These are phyloP conservation scores for Gymnocypris eckloni DNA, from an alignment of 2,797 vertebrate genomes.

Conservation along the genomic window DNA sequence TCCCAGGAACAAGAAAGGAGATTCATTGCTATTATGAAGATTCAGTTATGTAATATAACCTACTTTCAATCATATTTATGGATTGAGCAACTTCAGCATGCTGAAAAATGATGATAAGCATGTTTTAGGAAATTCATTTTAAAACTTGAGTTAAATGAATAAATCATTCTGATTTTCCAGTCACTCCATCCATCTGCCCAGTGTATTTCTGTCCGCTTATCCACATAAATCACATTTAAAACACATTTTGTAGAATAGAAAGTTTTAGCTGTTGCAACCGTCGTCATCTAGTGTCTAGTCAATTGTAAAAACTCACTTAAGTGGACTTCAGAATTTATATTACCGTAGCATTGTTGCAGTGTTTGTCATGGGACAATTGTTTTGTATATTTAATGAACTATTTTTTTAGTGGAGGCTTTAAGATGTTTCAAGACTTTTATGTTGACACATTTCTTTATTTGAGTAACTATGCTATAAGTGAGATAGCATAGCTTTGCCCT, in stretches of 20 bases:
- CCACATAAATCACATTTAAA: too few species aligned
- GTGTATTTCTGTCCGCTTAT: not conserved
- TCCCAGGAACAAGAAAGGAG: conserved; percentile 16
- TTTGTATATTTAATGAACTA: not conserved
- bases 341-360: not conserved
- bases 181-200: too few species aligned
- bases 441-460: too few species aligned
- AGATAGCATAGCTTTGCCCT: not conserved
- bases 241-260: too few species aligned
- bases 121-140: not conserved
- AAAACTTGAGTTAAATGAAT: not conserved
- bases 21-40: not conserved
- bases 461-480: not conserved
- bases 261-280: too few species aligned
- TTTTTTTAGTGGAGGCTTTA: not conserved
- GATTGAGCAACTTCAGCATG: not conserved
- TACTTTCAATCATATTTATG: not conserved
- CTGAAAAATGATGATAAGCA: not conserved
- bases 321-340: not conserved
- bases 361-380: not conserved
- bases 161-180: not conserved
- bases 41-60: conserved; percentile 4
- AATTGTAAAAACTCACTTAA: not conserved
- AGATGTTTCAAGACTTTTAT: not conserved
- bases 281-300: not conserved